Base-by-base conservation (phyloP, 2,888 invertebrate species). In the Corythucha ciliata region DNA sequence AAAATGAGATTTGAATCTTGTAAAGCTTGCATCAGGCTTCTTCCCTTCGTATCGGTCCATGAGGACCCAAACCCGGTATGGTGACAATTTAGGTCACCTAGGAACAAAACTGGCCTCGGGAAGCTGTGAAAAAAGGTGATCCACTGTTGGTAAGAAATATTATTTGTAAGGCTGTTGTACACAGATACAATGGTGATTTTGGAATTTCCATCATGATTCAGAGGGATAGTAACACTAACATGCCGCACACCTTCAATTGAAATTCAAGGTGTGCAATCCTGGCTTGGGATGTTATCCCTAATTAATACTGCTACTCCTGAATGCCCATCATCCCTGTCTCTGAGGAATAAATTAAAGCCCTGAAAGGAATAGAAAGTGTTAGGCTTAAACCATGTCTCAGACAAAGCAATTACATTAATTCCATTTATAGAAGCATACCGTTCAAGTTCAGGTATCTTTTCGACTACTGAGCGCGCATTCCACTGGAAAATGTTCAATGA, bases 31-130 rank as follows among this genome's bases (percentile, higher is more conserved):
- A 32, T 7, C 2, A 49, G 3, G 3, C 4, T 7, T 10, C 22
- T 12, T 3, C 49, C 49, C 14, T 18, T 16, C 12, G 29, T 8
- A 14, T 26, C 22, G 6, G 29, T 49, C 12, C 18, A 27, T 5
- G 40, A 29, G 12, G 40, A 26, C 2, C 48, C 48, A 3, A 37
- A 22, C 2, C n/a, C 12, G 7, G 27, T 16, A 29, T 48, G 25
- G 14, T 48, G 48, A 8, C 25, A 34, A 32, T 48, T 48, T 16
- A 29, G 24, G 14, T 48, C 48, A 6, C 48, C 48, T 2, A n/a
- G n/a, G n/a, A n/a, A n/a, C n/a, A n/a, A n/a, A n/a, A n/a, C n/a
- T n/a, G n/a, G n/a, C n/a, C n/a, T n/a, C n/a, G n/a, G n/a, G n/a
- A n/a, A n/a, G n/a, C n/a, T n/a, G n/a, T n/a, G n/a, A n/a, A n/a